Percentiles rank a stretch among this genome's conserved stretches.
Evolutionary conservation across 2,797 vertebrate genomes (phyloP).

Genomic region (Enteromius mattozi): DNA sequence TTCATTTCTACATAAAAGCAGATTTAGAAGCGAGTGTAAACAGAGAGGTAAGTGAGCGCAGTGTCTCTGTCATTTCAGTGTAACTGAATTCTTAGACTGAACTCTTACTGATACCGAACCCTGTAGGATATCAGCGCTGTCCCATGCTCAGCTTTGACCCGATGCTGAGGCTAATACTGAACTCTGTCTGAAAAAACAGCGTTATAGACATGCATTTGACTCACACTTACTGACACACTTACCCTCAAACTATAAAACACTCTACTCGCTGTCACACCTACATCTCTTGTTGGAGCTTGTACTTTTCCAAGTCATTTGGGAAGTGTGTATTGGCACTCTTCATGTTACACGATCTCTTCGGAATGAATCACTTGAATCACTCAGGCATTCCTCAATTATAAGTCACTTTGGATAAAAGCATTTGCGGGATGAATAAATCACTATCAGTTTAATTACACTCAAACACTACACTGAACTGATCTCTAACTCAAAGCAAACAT

Average conservation of each 20-base stretch:
- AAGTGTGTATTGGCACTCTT: not conserved
- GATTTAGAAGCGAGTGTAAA: conserved; percentile 3
- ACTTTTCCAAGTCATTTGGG: conserved; percentile 9
- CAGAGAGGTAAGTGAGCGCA: not conserved
- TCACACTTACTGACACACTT: not conserved
- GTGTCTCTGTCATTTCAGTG: not conserved
- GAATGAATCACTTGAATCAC: conserved; percentile 6
- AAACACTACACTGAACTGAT: not conserved
- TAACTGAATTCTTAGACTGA: not conserved
- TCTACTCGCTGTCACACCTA: not conserved
- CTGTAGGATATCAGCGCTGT: not conserved
- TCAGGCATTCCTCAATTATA: conserved; percentile 16
- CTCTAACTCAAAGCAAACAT: not conserved
- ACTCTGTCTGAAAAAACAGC: not conserved
- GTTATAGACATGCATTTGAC: not conserved
- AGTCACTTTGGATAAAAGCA: not conserved
- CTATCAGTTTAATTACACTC: not conserved
- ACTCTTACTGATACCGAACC: not conserved
- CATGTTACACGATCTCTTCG: not conserved
- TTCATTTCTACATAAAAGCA: conserved; percentile 27
- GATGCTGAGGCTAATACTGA: not conserved
- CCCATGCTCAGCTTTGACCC: not conserved
- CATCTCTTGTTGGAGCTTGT: conserved; percentile 25
- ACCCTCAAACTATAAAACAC: not conserved
- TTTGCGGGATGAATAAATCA: conserved; percentile 7